phyloP scores from a whole-genome alignment of 2,888 invertebrate species.

The Acanthoscelides obtectus region DNA sequence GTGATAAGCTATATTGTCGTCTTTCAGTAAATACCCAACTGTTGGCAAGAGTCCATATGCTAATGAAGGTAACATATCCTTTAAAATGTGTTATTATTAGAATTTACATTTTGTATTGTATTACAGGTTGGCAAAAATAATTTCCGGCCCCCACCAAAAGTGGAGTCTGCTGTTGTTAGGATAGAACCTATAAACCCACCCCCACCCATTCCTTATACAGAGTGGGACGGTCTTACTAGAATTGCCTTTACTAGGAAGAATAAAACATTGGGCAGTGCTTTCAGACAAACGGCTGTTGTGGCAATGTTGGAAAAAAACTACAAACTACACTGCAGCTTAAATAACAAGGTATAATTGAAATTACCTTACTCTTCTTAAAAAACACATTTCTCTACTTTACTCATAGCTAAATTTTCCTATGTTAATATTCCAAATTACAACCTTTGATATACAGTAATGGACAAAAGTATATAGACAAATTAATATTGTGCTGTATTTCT shows the following conservation, averaged over 20 bases:
- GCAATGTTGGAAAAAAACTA: slow-evolving; percentile 89
- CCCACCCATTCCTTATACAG: slow-evolving; percentile 90
- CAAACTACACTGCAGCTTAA: slow-evolving; percentile 78
- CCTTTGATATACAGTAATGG: no score
- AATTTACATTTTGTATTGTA: slow-evolving; percentile 28
- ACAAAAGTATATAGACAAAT: no score
- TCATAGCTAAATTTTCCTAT: no score
- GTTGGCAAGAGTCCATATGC: slow-evolving; percentile 87
- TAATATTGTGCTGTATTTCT: no score
- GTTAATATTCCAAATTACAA: no score
- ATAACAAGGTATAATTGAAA: slow-evolving; percentile 76
- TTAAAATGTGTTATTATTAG: not conserved
- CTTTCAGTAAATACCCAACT: slow-evolving; percentile 95
- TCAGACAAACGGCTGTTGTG: slow-evolving; percentile 80
- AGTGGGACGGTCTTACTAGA: slow-evolving; percentile 97
- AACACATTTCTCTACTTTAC: no score
- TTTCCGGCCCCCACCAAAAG: slow-evolving; percentile 97
- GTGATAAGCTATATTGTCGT: slow-evolving; percentile 94
- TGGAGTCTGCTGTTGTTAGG: slow-evolving; percentile 96
- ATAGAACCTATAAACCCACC: slow-evolving; percentile 97
- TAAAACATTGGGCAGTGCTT: slow-evolving; percentile 87
- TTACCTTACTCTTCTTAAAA: no score
- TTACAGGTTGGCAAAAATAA: slow-evolving; percentile 92
- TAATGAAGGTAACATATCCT: slow-evolving; percentile 81
- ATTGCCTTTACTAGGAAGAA: slow-evolving; percentile 95